Evolutionary conservation across 2,113 vertebrate species (phyloP).

Genomic region (Halichoerus grypus): DNA sequence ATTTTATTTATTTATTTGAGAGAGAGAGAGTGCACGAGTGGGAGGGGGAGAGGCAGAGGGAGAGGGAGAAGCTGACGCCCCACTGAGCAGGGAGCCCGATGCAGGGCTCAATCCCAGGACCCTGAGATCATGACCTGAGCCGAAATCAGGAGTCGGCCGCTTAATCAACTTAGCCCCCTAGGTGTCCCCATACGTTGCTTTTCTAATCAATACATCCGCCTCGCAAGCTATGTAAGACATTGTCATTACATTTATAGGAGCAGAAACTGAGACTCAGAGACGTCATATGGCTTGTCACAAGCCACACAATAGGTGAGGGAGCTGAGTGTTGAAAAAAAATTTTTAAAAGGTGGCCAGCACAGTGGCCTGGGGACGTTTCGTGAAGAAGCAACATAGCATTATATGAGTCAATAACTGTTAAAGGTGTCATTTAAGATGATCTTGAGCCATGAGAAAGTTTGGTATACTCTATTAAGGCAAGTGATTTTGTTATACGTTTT

Average conservation of each 20-base stretch:
- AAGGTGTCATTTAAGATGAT: neutral
- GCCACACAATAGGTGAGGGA: neutral
- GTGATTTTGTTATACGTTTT: neutral
- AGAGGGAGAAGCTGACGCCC: too few relatives aligned
- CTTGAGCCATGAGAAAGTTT: neutral
- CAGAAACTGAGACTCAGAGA: neutral
- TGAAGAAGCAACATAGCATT: neutral
- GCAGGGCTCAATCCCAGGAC: too few relatives aligned
- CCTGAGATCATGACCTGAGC: too few relatives aligned
- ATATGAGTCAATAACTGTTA: accelerated
- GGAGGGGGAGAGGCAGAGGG: too few relatives aligned
- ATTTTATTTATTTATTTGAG: neutral
- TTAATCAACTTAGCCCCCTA: neutral
- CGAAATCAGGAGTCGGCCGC: neutral
- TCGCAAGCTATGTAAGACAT: accelerated
- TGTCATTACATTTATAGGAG: neutral
- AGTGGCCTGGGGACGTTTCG: neutral
- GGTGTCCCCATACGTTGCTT: neutral
- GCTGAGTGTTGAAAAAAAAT: neutral
- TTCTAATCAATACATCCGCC: neutral
- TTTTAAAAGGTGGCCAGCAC: neutral
- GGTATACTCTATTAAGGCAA: neutral
- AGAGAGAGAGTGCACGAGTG: too few relatives aligned
- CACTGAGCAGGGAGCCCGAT: too few relatives aligned
- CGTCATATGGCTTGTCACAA: too few relatives aligned